Percentiles rank a stretch among this genome's conserved stretches.
Conservation (phyloP, 2,797 vertebrate species). For the Gymnodraco acuticeps region DNA sequence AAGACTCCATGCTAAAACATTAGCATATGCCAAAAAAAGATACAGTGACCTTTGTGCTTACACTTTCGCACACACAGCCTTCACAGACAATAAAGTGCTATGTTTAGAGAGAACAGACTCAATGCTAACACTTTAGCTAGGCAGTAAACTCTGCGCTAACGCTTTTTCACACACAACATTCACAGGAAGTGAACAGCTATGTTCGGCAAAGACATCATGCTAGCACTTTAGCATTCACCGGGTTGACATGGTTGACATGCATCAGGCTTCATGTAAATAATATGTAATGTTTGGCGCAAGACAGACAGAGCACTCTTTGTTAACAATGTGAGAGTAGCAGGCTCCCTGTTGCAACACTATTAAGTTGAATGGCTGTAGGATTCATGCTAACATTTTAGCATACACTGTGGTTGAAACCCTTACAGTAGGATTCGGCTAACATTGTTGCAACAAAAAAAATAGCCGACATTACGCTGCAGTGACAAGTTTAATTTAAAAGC, state of each 20-base stretch:
- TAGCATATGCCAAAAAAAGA: not conserved
- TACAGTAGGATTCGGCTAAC: not conserved
- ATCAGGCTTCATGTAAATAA: no score
- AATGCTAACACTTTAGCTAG: not conserved
- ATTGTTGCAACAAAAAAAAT: not conserved
- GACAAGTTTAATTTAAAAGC: not conserved
- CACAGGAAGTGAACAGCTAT: not conserved
- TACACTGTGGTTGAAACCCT: not conserved
- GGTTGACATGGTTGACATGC: no score
- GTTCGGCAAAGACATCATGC: not conserved
- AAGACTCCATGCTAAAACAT: not conserved
- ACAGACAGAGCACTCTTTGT: no score
- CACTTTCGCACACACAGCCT: no score
- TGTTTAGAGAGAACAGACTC: not conserved
- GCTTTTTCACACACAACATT: not conserved
- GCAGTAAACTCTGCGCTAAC: not conserved
- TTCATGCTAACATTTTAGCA: not conserved
- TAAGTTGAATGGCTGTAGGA: not conserved
- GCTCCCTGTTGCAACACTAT: no score
- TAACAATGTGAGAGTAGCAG: no score
- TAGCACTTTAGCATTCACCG: not conserved
- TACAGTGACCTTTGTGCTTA: no score
- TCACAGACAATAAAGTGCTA: no score
- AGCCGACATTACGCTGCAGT: not conserved
- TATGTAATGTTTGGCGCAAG: no score